Base-by-base conservation (phyloP, 2,797 vertebrate species). In the Cynodonichthys magdalenae region DNA sequence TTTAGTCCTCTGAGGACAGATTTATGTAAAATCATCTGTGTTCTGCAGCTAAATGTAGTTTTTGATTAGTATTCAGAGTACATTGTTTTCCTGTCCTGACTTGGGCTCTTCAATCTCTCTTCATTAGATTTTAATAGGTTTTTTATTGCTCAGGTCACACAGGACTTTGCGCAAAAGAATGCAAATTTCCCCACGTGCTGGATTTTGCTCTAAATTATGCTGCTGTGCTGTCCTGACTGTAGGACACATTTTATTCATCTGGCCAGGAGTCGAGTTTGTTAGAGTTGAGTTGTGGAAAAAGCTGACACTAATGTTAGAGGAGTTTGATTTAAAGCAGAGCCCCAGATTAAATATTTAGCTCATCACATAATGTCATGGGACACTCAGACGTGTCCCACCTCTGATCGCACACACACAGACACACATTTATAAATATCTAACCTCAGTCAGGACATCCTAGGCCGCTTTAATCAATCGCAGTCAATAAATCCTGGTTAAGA, bases 91-190 rank as follows among this genome's bases (percentile, higher is more conserved):
- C 55, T 44, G 17, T 82, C 82, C 77, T 68, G 56, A 78, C 62
- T 78, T 47, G 75, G 66, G 50, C 63, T 45, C 64, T 73, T 76
- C 84, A 77, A 58, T 81, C 74, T 71, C 48, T 66, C 71, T 59
- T 86, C 65, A 80, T 89, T 86, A 75, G 50, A 82, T 74, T 79
- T 78, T 71, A 82, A 83, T 81, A 53, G 54, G 42, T 78, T 82
- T 77, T 75, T 51, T 83, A 70, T 80, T 45, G 41, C 49, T 69
- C 9, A 5, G 72, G 74, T 84, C 80, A 66, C 49, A 56, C 53
- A 83, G 75, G 80, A 67, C 74, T 67, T 66, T 29, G 51, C 65
- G 51, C 66, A 68, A 75, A 86, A 62, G 55, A 81, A 75, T 71
- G 63, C 44, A 15, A 52, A 57, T 68, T 49, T 66, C 65, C 53